Evolutionary conservation across 2,797 vertebrate species (phyloP).

Genomic region (Holocentrus rufus): DNA sequence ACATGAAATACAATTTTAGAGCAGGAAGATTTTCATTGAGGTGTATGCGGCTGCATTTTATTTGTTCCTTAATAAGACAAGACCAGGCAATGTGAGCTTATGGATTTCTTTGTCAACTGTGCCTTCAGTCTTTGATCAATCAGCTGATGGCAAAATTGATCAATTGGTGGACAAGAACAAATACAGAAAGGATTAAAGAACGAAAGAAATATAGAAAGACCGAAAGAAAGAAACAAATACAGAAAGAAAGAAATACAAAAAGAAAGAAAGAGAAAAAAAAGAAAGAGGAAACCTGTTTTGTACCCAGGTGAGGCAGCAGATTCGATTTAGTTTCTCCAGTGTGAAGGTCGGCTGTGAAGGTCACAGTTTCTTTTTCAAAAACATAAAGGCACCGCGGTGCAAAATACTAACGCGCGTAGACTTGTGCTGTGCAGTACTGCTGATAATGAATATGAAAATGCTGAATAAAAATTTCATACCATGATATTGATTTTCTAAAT

Average conservation of each 20-base stretch:
- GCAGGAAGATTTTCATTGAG: slow-evolving; percentile 8
- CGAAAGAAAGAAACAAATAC: background rate
- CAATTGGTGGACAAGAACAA: background rate
- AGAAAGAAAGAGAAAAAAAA: background rate
- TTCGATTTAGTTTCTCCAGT: background rate
- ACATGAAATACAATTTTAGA: slow-evolving; percentile 12
- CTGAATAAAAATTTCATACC: no score
- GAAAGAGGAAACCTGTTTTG: background rate
- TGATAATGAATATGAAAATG: no score
- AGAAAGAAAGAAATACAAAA: background rate
- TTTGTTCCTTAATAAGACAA: slow-evolving; percentile 33
- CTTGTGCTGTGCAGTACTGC: no score
- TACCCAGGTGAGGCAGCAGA: background rate
- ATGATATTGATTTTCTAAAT: no score
- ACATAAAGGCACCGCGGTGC: background rate
- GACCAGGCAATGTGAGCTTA: slow-evolving; percentile 47
- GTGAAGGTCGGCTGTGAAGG: background rate
- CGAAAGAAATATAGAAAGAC: slow-evolving; percentile 1
- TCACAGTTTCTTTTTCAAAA: background rate
- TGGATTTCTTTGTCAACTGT: slow-evolving; percentile 22
- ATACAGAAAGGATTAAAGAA: background rate
- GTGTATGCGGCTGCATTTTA: slow-evolving; percentile 20
- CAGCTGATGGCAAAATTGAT: slow-evolving; percentile 27
- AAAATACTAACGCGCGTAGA: background rate
- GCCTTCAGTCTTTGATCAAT: slow-evolving; percentile 22